Percentiles rank a stretch among this genome's conserved stretches.
Evolutionary conservation across 2,888 invertebrate genomes (phyloP).

Genomic region (Dilophus febrilis): DNA sequence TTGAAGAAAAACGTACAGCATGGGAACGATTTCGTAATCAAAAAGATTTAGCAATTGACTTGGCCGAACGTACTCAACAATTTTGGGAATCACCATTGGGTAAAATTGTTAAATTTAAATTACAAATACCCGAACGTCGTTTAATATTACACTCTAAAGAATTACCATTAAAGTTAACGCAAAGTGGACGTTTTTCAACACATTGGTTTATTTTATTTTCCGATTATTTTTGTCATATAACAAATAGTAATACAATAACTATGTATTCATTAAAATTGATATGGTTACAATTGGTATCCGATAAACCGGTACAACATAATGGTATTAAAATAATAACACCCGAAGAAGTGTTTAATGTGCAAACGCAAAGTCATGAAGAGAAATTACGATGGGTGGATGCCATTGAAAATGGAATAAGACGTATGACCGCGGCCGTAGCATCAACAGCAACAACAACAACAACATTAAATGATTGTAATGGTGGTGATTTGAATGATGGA

Average conservation of each 20-base stretch:
- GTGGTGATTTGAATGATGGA: constrained; percentile 25
- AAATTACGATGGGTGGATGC: constrained; percentile 21
- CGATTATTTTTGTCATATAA: constrained; percentile 57
- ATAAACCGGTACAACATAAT: constrained; percentile 43
- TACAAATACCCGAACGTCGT: constrained; percentile 46
- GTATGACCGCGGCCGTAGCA: constrained; percentile 59
- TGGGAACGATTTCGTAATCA: constrained; percentile 22
- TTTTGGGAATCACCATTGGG: constrained; percentile 27
- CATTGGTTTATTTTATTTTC: constrained; percentile 70
- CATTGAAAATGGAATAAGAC: constrained; percentile 57
- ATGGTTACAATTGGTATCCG: constrained; percentile 64
- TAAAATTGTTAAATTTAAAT: constrained; percentile 24
- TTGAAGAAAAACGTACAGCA: constrained; percentile 19
- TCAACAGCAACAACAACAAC: constrained; percentile 52
- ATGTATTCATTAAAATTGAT: constrained; percentile 54
- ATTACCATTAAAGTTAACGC: constrained; percentile 47
- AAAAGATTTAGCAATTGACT: constrained; percentile 22
- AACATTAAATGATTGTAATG: constrained; percentile 38
- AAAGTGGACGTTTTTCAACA: constrained; percentile 55
- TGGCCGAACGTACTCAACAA: constrained; percentile 23
- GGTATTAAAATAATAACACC: constrained; percentile 56
- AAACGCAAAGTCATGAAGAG: constrained; percentile 12
- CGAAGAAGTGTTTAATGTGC: constrained; percentile 55
- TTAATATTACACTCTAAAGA: constrained; percentile 60
- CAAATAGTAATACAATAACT: constrained; percentile 37